A percentile compares a stretch with the other conserved stretches of the same genome.
Evolutionary conservation across 2,113 vertebrate genomes (phyloP).

Genomic region (Forbesichthys papilliferus): DNA sequence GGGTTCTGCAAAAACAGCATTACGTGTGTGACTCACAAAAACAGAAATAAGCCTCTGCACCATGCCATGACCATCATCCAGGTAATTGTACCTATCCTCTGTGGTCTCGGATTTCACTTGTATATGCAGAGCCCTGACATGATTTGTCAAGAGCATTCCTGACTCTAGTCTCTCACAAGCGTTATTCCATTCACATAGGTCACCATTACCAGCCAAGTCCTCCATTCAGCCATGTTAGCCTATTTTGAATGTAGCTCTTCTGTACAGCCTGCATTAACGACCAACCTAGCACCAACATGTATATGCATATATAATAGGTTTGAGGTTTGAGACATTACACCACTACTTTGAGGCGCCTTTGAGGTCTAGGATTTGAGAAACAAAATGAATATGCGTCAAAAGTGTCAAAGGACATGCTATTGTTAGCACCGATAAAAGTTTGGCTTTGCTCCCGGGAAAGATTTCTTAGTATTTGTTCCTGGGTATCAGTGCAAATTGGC

Average conservation of each 20-base stretch:
- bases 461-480: background rate
- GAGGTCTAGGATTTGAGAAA: too few relatives aligned
- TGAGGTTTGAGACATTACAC: too few relatives aligned
- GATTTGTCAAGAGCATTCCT: background rate
- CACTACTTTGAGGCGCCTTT: too few relatives aligned
- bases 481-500: slow-evolving; percentile 43
- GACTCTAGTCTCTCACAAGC: background rate
- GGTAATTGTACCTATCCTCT: background rate
- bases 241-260: background rate
- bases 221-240: background rate
- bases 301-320: too few relatives aligned
- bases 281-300: too few relatives aligned
- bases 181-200: too few relatives aligned
- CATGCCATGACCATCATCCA: background rate
- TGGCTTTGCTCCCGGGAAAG: too few relatives aligned
- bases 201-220: too few relatives aligned
- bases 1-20: slow-evolving; percentile 7
- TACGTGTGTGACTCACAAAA: slow-evolving; percentile 25
- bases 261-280: too few relatives aligned
- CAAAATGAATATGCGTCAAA: too few relatives aligned
- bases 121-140: background rate
- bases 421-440: too few relatives aligned
- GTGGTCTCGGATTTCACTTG: background rate
- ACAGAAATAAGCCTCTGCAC: background rate
- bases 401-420: too few relatives aligned